Conservation (phyloP, 2,888 invertebrate species). For the Drosophila antonietae region DNA sequence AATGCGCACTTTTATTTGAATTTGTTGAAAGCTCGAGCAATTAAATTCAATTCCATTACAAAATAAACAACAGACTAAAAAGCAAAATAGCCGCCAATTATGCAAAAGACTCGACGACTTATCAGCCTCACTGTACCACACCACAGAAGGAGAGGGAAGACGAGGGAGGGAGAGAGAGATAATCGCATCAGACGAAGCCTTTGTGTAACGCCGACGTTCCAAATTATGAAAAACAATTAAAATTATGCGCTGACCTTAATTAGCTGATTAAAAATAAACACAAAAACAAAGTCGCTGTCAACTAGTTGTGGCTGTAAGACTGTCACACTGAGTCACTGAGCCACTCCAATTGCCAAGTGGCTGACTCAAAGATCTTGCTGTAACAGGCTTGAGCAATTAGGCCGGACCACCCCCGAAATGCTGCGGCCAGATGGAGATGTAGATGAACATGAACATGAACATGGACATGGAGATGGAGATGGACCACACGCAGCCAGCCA, state of each 20-base stretch:
- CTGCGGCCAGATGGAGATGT: slow-evolving; percentile 17
- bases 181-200: slow-evolving; percentile 50
- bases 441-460: slow-evolving; percentile 41
- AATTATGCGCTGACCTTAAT: slow-evolving; percentile 72
- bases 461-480: background rate
- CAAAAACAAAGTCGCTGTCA: slow-evolving; percentile 9
- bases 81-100: slow-evolving; percentile 73
- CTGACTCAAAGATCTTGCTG: slow-evolving; percentile 34
- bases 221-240: slow-evolving; percentile 65
- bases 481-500: slow-evolving; percentile 54
- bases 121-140: slow-evolving; percentile 47
- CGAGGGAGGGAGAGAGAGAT: slow-evolving; percentile 21
- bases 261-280: slow-evolving; percentile 52
- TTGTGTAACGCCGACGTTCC: slow-evolving; percentile 59
- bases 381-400: slow-evolving; percentile 74
- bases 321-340: slow-evolving; percentile 48
- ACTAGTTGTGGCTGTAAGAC: slow-evolving; percentile 15
- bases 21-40: slow-evolving; percentile 17
- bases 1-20: slow-evolving; percentile 31
- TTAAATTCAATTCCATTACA: slow-evolving; percentile 51
- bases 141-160: slow-evolving; percentile 1
- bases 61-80: slow-evolving; percentile 49
- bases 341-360: slow-evolving; percentile 21
- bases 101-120: slow-evolving; percentile 56
- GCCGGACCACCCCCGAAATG: slow-evolving; percentile 61